Evolutionary conservation across 2,113 vertebrate genomes (phyloP).

Genomic region (Mionectes macconnelli): DNA sequence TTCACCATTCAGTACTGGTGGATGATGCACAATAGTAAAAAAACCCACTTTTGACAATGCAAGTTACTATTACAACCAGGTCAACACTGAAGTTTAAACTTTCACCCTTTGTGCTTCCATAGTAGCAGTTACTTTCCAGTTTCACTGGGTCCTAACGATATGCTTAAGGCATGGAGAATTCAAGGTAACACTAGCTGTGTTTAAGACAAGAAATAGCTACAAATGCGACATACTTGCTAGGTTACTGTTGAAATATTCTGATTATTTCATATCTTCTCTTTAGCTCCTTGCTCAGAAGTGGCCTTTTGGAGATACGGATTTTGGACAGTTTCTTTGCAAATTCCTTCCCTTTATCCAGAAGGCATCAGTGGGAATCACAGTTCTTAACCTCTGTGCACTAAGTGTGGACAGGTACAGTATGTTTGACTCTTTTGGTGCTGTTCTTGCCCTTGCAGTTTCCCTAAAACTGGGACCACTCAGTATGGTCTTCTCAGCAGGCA

Average conservation of each 20-base stretch:
- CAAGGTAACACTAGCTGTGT: not conserved
- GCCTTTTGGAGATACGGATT: constrained; percentile 78
- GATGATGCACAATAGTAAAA: not conserved
- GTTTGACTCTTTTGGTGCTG: not conserved
- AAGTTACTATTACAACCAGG: not conserved
- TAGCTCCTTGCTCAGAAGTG: constrained; percentile 86
- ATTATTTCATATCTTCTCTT: constrained; percentile 31
- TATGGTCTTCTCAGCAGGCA: not conserved
- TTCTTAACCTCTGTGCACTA: constrained; percentile 94
- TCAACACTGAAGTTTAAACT: not conserved
- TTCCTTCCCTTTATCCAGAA: constrained; percentile 96
- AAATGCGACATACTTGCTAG: not conserved
- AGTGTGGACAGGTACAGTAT: constrained; percentile 93
- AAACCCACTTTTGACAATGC: not conserved
- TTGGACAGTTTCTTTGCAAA: constrained; percentile 90
- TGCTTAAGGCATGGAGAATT: not conserved
- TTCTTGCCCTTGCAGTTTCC: not conserved
- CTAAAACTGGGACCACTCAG: not conserved
- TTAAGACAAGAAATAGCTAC: not conserved
- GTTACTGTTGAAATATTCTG: constrained; percentile 9
- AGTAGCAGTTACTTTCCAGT: not conserved
- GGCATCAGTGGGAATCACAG: constrained; percentile 96
- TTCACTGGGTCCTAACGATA: not conserved
- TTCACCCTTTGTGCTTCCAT: not conserved
- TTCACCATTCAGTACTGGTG: not conserved